These are phyloP conservation scores for Epiblema foenella DNA, from an alignment of 2,888 invertebrate species.

Conservation along the genomic window DNA sequence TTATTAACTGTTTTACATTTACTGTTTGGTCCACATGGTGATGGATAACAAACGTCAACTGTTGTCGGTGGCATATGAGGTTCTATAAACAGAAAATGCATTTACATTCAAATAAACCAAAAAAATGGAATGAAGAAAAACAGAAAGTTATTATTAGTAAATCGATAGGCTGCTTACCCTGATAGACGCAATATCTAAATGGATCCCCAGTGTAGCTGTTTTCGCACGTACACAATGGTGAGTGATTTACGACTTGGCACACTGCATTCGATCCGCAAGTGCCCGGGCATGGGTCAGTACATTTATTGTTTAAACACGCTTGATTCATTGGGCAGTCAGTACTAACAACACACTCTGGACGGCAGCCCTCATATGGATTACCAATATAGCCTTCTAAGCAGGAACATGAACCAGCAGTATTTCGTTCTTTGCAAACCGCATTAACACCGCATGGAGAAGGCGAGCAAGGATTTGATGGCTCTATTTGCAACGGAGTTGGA, in stretches of 20 bases:
- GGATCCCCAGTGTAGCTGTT: slow-evolving; percentile 90
- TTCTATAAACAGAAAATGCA: slow-evolving; percentile 61
- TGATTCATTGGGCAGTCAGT: slow-evolving; percentile 89
- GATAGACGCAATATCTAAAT: slow-evolving; percentile 86
- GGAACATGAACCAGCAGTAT: slow-evolving; percentile 87
- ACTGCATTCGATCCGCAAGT: slow-evolving; percentile 90
- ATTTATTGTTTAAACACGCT: slow-evolving; percentile 89
- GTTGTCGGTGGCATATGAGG: slow-evolving; percentile 81
- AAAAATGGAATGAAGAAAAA: not conserved
- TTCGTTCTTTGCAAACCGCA: slow-evolving; percentile 86
- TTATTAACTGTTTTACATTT: slow-evolving; percentile 89
- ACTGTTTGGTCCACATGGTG: slow-evolving; percentile 91
- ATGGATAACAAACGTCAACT: slow-evolving; percentile 87
- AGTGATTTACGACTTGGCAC: slow-evolving; percentile 89
- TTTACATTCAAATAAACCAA: not conserved
- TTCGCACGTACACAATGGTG: slow-evolving; percentile 88
- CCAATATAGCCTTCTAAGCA: slow-evolving; percentile 90
- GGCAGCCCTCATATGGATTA: slow-evolving; percentile 91
- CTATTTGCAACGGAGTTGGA: slow-evolving; percentile 64
- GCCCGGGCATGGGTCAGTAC: slow-evolving; percentile 91
- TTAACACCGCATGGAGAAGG: slow-evolving; percentile 87
- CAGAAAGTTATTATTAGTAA: not conserved
- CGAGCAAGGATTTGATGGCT: slow-evolving; percentile 82
- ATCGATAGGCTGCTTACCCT: slow-evolving; percentile 61
- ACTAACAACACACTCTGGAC: slow-evolving; percentile 90